Conservation (phyloP, 2,888 invertebrate genomes). For the Conomelus anceps region DNA sequence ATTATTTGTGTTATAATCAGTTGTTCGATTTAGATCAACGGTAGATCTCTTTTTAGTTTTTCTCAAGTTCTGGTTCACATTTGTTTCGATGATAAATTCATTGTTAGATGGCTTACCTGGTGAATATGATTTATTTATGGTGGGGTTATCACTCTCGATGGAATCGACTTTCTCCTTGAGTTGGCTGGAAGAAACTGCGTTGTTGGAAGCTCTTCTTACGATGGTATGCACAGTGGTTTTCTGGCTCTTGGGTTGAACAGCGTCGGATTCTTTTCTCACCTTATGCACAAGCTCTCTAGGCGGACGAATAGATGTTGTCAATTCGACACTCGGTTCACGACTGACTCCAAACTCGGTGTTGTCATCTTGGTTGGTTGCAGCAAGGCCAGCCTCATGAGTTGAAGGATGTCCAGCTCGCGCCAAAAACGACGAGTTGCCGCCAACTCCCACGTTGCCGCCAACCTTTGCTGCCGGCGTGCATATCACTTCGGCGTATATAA, state of each 20-base stretch:
- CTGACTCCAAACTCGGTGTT: neutral
- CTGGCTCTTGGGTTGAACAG: neutral
- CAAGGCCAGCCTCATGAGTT: neutral
- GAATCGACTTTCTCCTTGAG: too few species aligned
- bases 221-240: neutral
- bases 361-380: too few species aligned
- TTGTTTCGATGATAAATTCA: neutral
- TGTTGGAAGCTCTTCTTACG: neutral
- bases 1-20: neutral
- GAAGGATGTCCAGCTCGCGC: neutral
- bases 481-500: constrained; percentile 1
- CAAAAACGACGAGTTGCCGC: neutral
- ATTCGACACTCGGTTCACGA: neutral
- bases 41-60: neutral
- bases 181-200: neutral
- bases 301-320: neutral
- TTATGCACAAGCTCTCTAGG: neutral
- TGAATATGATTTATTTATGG: too few species aligned
- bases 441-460: neutral
- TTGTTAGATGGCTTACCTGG: neutral
- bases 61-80: neutral
- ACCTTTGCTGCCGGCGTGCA: neutral
- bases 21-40: neutral
- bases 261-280: neutral
- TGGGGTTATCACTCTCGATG: too few species aligned